These are phyloP conservation scores for Phylloscopus trochilus DNA, from an alignment of 2,113 vertebrate genomes.

Conservation along the genomic window DNA sequence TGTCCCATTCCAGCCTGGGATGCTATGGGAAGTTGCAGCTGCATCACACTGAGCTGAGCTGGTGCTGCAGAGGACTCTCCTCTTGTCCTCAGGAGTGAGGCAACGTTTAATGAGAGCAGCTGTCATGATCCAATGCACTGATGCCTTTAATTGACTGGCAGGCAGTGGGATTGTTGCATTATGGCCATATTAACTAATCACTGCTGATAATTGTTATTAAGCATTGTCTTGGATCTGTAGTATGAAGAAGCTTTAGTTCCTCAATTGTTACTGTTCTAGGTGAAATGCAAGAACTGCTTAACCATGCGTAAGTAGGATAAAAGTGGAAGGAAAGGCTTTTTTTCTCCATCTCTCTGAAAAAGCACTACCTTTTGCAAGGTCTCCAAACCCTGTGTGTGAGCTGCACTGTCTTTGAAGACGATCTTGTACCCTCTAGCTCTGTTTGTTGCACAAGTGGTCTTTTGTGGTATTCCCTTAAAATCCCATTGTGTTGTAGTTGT, in stretches of 20 bases:
- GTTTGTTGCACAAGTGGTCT: not conserved
- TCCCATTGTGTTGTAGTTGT: not conserved
- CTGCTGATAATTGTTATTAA: conserved; percentile 21
- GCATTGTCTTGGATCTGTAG: not conserved
- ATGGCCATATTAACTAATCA: not conserved
- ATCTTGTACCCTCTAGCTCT: not conserved
- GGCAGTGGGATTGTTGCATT: conserved; percentile 31
- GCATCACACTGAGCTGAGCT: not conserved
- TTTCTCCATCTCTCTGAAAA: not conserved
- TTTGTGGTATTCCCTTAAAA: not conserved
- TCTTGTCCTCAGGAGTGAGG: not conserved
- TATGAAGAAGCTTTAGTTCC: not conserved
- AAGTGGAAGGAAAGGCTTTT: not conserved
- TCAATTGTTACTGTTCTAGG: not conserved
- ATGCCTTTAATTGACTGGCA: not conserved
- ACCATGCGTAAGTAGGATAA: not conserved
- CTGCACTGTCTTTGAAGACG: not conserved
- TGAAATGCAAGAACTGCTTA: not conserved
- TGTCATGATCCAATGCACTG: not conserved
- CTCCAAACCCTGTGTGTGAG: not conserved
- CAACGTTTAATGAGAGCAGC: not conserved
- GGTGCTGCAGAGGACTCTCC: not conserved
- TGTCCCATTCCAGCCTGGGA: not conserved
- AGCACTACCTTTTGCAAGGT: not conserved
- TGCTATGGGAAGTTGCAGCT: not conserved